phyloP scores from a whole-genome alignment of 2,113 vertebrate species.

The human region DNA sequence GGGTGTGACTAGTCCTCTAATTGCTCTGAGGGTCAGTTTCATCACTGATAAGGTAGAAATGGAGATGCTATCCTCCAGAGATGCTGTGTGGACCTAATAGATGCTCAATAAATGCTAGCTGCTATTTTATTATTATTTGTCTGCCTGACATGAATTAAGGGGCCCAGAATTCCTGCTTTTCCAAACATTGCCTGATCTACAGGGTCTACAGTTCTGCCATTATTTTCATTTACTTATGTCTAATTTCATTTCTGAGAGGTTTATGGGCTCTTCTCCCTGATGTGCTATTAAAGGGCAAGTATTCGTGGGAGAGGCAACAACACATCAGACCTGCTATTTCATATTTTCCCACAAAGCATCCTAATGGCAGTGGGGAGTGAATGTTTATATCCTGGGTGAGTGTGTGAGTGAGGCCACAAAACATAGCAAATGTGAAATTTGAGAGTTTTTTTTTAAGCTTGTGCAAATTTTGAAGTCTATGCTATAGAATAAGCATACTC shows the following conservation, averaged over 20 bases:
- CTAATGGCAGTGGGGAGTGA: background rate
- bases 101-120: background rate
- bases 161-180: background rate
- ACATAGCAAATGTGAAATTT: background rate
- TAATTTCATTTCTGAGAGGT: background rate
- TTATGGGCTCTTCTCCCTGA: background rate
- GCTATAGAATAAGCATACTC: background rate
- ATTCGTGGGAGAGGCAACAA: background rate
- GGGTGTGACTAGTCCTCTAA: background rate
- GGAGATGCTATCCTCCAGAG: accelerated
- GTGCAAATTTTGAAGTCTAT: background rate
- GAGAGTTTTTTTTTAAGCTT: background rate
- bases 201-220: background rate
- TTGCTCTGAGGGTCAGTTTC: background rate
- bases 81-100: accelerated
- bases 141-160: background rate
- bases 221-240: background rate
- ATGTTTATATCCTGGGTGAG: accelerated
- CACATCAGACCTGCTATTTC: background rate
- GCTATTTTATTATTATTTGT: background rate
- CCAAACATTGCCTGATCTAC: background rate
- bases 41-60: background rate
- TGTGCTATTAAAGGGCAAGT: background rate
- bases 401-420: background rate
- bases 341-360: background rate